Percentiles rank a stretch among this genome's conserved stretches.
phyloP scores from a whole-genome alignment of 2,888 invertebrate genomes.

The Prostheceraeus crozeri region DNA sequence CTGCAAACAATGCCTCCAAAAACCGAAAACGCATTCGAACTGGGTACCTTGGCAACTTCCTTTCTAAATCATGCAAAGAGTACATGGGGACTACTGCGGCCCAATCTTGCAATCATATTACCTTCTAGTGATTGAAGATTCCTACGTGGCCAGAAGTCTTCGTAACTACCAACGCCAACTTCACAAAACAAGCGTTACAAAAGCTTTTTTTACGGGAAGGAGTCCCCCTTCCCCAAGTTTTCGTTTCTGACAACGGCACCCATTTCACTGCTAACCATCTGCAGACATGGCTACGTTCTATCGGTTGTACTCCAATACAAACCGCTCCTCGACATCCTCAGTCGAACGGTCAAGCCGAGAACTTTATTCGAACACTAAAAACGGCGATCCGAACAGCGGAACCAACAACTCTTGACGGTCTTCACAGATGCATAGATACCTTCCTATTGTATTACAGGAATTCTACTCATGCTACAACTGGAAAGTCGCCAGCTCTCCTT shows the following conservation, averaged over 20 bases:
- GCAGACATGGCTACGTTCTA: slow-evolving; percentile 17
- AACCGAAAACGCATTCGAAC: neutral
- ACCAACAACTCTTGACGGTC: slow-evolving; percentile 12
- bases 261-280: slow-evolving; percentile 19
- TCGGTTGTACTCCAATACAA: slow-evolving; percentile 10
- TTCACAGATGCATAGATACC: neutral
- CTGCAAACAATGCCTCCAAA: too few relatives aligned
- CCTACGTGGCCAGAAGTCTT: too few relatives aligned
- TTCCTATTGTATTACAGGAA: slow-evolving; percentile 26
- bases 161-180: too few relatives aligned
- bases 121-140: too few relatives aligned
- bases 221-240: slow-evolving; percentile 18
- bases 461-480: neutral
- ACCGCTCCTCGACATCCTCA: slow-evolving; percentile 12
- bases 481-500: slow-evolving; percentile 14
- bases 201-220: too few relatives aligned
- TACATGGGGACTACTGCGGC: slow-evolving; percentile 26
- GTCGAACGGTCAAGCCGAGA: slow-evolving; percentile 23
- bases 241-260: slow-evolving; percentile 28
- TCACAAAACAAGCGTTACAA: too few relatives aligned
- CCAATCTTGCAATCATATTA: too few relatives aligned
- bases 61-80: slow-evolving; percentile 7
- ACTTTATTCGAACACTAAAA: slow-evolving; percentile 25
- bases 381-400: neutral
- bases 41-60: slow-evolving; percentile 15